Base-by-base conservation (phyloP, 2,888 invertebrate genomes). In the Phorcus lineatus region DNA sequence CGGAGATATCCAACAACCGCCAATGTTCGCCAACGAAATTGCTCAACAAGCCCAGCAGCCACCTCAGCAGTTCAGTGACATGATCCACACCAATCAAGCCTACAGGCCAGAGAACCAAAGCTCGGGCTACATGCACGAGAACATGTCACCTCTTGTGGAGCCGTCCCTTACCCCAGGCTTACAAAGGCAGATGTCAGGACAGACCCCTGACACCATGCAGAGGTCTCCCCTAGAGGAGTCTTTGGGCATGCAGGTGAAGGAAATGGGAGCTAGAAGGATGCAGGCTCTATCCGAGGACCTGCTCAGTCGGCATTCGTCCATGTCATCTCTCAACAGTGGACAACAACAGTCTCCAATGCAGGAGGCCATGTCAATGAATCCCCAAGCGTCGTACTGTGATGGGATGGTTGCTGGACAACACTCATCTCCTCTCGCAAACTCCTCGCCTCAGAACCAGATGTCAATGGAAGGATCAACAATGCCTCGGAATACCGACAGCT, bases 331-430 rank as follows among this genome's bases (percentile, higher is more conserved):
- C 6, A 80, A 80, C 47, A 80, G 76, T 40, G 80, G 78, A 1
- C 82, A 82, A 3, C 80, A 80, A 28, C 75, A 55, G 16, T 82
- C 82, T 16, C 82, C 82, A n/a, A 80, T 82, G 78, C 82, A 80
- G 67, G 82, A 82, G 11, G 76, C 55, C 2, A 74, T 79, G 76
- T 24, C 76, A 28, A 54, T 76, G 28, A 70, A 70, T 40, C 70
- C 28, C 70, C 70, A 70, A 24, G 16, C 70, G 0, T 7, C 24
- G 11, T 70, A 36, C 40, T 70, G 70, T 40, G 70, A 70, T 24
- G 36, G 36, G 9, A 76, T 76, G 54, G 31, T 31, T n/a, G 57
- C 57, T 24, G 76, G 55, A 22, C 76, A 76, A 40, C 76, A 55
- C 55, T 17, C 76, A 16, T 55, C 76, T 17, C 55, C 76, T 28